Percentiles rank a stretch among this genome's conserved stretches.
phyloP scores from a whole-genome alignment of 2,113 vertebrate species.

The Cairina moschata region DNA sequence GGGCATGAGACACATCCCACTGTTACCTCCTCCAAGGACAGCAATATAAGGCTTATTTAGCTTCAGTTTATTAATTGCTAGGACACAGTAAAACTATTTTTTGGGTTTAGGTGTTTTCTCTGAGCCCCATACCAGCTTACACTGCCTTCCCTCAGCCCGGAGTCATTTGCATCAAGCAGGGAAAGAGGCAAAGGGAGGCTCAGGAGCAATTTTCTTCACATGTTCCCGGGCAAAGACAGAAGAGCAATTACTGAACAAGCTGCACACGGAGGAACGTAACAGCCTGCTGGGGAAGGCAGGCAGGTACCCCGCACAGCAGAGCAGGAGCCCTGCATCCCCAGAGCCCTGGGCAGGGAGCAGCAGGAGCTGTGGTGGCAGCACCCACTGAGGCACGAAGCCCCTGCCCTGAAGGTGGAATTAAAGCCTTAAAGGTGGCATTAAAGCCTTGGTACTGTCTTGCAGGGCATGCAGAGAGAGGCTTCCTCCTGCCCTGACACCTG shows the following conservation, averaged over 20 bases:
- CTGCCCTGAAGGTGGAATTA: fast-evolving
- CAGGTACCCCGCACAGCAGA: not conserved
- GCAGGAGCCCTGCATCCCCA: not conserved
- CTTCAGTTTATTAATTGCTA: not conserved
- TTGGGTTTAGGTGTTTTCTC: not conserved
- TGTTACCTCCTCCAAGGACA: not conserved
- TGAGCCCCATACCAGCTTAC: not conserved
- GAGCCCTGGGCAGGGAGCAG: not conserved
- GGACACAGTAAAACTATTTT: not conserved
- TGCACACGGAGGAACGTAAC: fast-evolving
- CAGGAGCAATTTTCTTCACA: not conserved
- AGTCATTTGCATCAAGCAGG: not conserved
- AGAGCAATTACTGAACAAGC: not conserved
- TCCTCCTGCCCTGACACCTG: too few relatives aligned
- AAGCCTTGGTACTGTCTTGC: not conserved
- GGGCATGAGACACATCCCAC: not conserved
- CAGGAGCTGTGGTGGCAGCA: not conserved
- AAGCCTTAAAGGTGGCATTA: not conserved
- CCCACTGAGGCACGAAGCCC: too few relatives aligned
- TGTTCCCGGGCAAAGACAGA: not conserved
- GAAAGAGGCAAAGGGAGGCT: not conserved
- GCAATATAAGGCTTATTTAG: not conserved
- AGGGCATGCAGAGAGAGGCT: too few relatives aligned
- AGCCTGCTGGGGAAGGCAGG: fast-evolving
- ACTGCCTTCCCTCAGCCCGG: not conserved